Evolutionary conservation across 2,113 vertebrate genomes (phyloP).

Genomic region (Nycticebus coucang): DNA sequence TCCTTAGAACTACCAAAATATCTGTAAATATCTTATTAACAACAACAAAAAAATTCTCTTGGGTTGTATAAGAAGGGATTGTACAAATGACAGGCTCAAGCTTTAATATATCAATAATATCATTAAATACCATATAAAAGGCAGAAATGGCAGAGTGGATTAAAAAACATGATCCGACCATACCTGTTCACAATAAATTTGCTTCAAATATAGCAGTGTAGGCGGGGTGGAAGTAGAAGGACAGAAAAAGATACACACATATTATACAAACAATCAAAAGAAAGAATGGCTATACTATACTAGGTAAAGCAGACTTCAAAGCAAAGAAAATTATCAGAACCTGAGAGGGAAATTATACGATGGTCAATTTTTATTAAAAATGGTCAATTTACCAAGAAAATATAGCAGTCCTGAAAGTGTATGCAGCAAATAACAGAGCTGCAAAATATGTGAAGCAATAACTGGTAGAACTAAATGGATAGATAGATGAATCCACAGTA

Average conservation of each 20-base stretch:
- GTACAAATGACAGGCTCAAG: background rate
- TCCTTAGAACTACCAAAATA: background rate
- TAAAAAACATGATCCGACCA: background rate
- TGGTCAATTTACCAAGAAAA: background rate
- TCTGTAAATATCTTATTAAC: background rate
- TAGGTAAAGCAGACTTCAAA: background rate
- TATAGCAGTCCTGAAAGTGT: no score
- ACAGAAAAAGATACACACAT: background rate
- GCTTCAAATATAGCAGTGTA: background rate
- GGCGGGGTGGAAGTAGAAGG: background rate
- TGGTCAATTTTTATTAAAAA: background rate
- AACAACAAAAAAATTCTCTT: background rate
- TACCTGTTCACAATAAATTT: background rate
- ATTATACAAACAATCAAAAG: background rate
- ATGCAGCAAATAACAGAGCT: no score
- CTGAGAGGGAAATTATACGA: background rate
- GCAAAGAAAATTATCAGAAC: background rate
- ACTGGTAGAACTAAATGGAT: no score
- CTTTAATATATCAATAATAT: background rate
- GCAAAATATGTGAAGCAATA: no score
- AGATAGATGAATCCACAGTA: no score
- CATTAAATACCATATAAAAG: background rate
- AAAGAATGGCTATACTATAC: background rate
- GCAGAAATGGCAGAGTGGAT: background rate
- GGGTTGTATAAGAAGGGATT: background rate